Base-by-base conservation (phyloP, 2,797 vertebrate genomes). In the Malurus splendens region DNA sequence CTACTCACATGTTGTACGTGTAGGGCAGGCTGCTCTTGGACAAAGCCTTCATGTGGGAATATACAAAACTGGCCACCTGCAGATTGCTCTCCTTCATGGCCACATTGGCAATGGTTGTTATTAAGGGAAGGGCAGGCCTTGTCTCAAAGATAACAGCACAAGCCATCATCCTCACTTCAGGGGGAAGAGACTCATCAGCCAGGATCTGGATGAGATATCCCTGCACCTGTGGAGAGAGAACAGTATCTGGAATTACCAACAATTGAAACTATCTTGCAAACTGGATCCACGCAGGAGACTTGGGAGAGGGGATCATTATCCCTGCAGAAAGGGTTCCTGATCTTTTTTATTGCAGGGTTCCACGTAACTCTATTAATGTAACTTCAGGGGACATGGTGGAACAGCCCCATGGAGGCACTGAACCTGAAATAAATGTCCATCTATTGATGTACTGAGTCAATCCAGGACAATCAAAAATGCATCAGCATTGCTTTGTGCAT, bases 31-130 rank as follows among this genome's bases (percentile, higher is more conserved):
- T 95, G 93, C 98, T 98, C 86, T 91, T 97, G 7, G 98, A 81
- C 33, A 98, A 50, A 77, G 96, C 94, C 84, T 90, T 96, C 81
- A 99, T 84, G 79, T 98, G 97, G 41, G 98, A 98, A 78, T 97
- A 98, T 13, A 96, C 94, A 25, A 98, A 98, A 67, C 98, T 98
- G 68, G 96, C 93, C 56, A 99, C 95, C 24, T 99, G 96, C 57
- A 97, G 61, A 89, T 97, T 97, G 67, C 73, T 96, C 87, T 98
- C 98, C 54, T 97, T 96, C 87, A 95, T 86, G 17, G 98, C 96
- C 72, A 97, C 96, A 4, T 96, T 93, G 6, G 98, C 97, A 54
- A 99, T 86, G 0, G 95, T 96, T 55, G 95, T 97, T 66, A 99
- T 95, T 64, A 98, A 74, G 51, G 97, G 94, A 73, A 98, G 90